Evolutionary conservation across 1,140 invertebrate genomes (phyloP).

Genomic region (Magallana ariakensis): DNA sequence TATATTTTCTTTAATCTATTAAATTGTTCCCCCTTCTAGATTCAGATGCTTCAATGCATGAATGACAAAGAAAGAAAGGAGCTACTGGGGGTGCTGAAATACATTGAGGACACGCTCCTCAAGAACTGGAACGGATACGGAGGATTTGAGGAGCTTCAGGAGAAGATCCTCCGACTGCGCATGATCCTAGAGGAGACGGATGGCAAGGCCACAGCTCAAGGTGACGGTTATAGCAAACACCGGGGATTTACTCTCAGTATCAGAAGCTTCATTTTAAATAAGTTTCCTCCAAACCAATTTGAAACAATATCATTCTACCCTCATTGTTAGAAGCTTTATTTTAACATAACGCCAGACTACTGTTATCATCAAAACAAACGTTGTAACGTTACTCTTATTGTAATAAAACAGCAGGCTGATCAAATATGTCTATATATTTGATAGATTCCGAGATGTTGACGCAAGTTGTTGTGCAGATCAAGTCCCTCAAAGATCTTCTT

Average conservation of each 20-base stretch:
- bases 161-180: slow-evolving; percentile 71
- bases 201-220: slow-evolving; percentile 41
- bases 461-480: slow-evolving; percentile 70
- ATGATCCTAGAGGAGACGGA: slow-evolving; percentile 71
- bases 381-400: too few relatives aligned
- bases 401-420: background rate
- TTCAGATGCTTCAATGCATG: slow-evolving; percentile 65
- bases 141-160: slow-evolving; percentile 73
- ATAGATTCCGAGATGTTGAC: slow-evolving; percentile 57
- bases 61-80: slow-evolving; percentile 57
- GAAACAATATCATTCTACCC: too few relatives aligned
- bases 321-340: too few relatives aligned
- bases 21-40: slow-evolving; percentile 45
- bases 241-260: too few relatives aligned
- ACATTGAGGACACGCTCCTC: slow-evolving; percentile 68
- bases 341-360: too few relatives aligned
- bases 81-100: slow-evolving; percentile 64
- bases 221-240: background rate
- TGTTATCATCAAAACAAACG: too few relatives aligned
- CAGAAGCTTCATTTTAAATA: too few relatives aligned
- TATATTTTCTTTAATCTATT: too few relatives aligned
- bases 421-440: background rate
- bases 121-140: slow-evolving; percentile 74
- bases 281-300: too few relatives aligned
- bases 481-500: slow-evolving; percentile 69